phyloP scores from a whole-genome alignment of 2,113 vertebrate genomes.

The Anoura caudifer region DNA sequence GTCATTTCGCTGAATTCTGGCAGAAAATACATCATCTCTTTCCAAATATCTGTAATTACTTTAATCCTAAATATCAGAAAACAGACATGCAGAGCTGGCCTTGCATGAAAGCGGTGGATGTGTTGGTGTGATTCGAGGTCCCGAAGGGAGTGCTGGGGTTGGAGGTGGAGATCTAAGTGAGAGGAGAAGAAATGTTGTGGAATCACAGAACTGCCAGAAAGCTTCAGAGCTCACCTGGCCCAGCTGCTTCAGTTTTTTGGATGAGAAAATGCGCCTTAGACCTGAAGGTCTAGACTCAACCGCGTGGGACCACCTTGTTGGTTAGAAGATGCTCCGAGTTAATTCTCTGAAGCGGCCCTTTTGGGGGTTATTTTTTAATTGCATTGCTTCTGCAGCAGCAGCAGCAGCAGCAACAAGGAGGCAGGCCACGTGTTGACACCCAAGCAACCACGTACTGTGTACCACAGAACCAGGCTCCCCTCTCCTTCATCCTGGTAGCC shows the following conservation, averaged over 20 bases:
- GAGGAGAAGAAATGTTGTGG: not conserved
- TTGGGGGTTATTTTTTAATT: not conserved
- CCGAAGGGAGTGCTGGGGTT: not conserved
- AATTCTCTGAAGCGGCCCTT: not conserved
- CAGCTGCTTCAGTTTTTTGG: not conserved
- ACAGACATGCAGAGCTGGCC: not conserved
- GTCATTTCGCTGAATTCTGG: not conserved
- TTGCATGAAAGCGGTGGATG: not conserved
- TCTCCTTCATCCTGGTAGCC: not conserved
- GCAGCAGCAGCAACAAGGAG: not conserved
- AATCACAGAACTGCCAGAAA: not conserved
- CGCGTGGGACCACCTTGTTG: not conserved
- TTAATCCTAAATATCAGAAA: not conserved
- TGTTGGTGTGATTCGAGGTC: not conserved
- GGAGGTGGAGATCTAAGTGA: not conserved
- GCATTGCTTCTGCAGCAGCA: not conserved
- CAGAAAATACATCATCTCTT: not conserved
- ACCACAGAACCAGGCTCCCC: not conserved
- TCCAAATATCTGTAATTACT: not conserved
- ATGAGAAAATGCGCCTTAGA: not conserved
- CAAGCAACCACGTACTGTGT: not conserved
- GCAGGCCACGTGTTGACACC: not conserved
- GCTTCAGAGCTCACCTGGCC: not conserved
- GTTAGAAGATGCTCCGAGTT: not conserved
- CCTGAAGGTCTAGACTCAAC: not conserved